Percentiles rank a stretch among this genome's conserved stretches.
Evolutionary conservation across 1,140 invertebrate genomes (phyloP).

Genomic region (Chionoecetes opilio): DNA sequence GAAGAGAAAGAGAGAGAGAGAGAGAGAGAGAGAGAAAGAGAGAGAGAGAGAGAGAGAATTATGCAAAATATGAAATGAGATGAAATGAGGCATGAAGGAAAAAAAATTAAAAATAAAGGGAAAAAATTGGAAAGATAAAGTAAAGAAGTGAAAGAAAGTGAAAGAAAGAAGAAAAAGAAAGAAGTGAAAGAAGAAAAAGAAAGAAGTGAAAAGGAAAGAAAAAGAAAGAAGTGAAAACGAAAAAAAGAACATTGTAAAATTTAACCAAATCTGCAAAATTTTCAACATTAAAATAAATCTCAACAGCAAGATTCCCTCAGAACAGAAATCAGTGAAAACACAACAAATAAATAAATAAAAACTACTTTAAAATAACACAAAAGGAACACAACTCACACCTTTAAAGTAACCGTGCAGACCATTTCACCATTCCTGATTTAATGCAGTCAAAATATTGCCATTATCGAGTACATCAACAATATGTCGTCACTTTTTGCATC

Average conservation of each 20-base stretch:
- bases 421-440: no score
- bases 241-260: background rate
- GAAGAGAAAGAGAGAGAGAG: slow-evolving; percentile 19
- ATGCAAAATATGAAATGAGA: no score
- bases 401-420: no score
- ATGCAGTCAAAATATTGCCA: no score
- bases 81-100: no score
- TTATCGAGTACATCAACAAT: no score
- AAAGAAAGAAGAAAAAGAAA: background rate
- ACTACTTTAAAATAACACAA: no score
- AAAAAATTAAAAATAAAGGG: no score
- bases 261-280: background rate
- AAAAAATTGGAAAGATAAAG: background rate
- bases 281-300: background rate
- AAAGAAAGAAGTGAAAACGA: background rate
- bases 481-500: no score
- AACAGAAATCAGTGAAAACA: no score
- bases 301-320: background rate
- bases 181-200: background rate
- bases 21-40: slow-evolving; percentile 18
- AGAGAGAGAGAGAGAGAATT: background rate
- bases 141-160: background rate
- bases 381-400: no score
- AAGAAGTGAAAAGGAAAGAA: background rate
- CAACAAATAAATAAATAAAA: no score